Evolutionary conservation across 30 jellyfish, hydroid and myxozoan genomes (phyloP), one percentile per base, ranked within the genome.

Genomic region (Cassiopea xamachana): DNA sequence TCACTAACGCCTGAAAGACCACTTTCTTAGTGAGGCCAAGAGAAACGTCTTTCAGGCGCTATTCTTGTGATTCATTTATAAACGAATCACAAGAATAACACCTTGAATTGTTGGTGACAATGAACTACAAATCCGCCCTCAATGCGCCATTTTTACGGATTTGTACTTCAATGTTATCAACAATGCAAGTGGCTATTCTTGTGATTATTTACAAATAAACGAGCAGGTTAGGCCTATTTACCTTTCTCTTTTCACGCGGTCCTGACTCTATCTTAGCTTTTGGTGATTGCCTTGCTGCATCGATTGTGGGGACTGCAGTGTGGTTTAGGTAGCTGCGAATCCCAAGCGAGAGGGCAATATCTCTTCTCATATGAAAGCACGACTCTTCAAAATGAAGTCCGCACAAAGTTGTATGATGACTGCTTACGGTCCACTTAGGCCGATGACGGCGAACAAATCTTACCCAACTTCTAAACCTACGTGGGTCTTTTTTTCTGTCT

Each of bases 281-380:
- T 47, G 70, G 71, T n/a, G 19, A 17, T 80, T 80, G 43, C 15
- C 58, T 85, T 72, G 92, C 92, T 46, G 92, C 92, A 55, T 85
- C 86, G 13, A 85, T 47, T 4, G 92, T 46, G 17, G 92, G 92
- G n/a, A 71, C 77, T 49, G 92, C 92, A 70, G 74, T 85, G 10
- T 84, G 67, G n/a, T 70, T 85, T 18, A 85, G 85, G n/a, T 12
- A 48, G n/a, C 19, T 60, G 46, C 55, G 74, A 62, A 85, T 85
- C 58, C 92, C 92, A 59, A 85, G 85, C 55, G 72, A 39, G 74
- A n/a, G 50, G 62, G 92, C 92, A 17, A 85, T 60, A 17, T 72
- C 86, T 75, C 43, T 75, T 85, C 77, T 55, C 55, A 59, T 70
- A 2, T 60, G 59, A 47, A 85, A 85, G 72, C 87, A 70, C 1